Evolutionary conservation across 2,888 invertebrate species (phyloP).

Genomic region (Cremastinae sp.): DNA sequence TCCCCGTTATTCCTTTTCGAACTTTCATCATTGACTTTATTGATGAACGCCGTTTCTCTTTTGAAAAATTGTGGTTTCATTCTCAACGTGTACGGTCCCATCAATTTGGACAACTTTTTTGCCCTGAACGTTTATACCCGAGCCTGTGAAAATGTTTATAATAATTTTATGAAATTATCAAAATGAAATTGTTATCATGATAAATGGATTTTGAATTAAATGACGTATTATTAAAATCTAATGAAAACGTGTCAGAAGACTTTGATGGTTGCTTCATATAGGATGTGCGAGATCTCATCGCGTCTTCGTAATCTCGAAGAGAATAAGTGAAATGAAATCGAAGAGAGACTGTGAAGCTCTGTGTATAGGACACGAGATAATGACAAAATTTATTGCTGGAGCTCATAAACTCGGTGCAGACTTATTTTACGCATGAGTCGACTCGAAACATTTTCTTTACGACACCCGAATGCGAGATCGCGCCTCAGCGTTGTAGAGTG

Average conservation of each 20-base stretch:
- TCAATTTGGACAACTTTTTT: no score
- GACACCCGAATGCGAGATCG: slow-evolving; percentile 40
- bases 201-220: no score
- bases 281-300: neutral
- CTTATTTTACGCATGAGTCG: slow-evolving; percentile 51
- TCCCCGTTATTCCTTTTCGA: slow-evolving; percentile 14
- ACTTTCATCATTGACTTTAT: neutral
- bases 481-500: slow-evolving; percentile 29
- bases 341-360: no score
- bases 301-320: slow-evolving; percentile 17
- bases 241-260: slow-evolving; percentile 22
- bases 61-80: no score
- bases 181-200: no score
- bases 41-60: no score
- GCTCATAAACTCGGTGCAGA: slow-evolving; percentile 22
- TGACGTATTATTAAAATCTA: neutral
- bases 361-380: slow-evolving; percentile 18
- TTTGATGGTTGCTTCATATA: slow-evolving; percentile 16
- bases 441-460: slow-evolving; percentile 49
- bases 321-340: neutral
- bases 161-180: no score
- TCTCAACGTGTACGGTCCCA: no score
- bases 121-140: no score
- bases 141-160: no score
- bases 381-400: slow-evolving; percentile 40